A percentile compares a stretch with the other conserved stretches of the same genome.
These are phyloP conservation scores for Acronicta psi DNA, from an alignment of 2,888 invertebrate genomes.

Conservation along the genomic window DNA sequence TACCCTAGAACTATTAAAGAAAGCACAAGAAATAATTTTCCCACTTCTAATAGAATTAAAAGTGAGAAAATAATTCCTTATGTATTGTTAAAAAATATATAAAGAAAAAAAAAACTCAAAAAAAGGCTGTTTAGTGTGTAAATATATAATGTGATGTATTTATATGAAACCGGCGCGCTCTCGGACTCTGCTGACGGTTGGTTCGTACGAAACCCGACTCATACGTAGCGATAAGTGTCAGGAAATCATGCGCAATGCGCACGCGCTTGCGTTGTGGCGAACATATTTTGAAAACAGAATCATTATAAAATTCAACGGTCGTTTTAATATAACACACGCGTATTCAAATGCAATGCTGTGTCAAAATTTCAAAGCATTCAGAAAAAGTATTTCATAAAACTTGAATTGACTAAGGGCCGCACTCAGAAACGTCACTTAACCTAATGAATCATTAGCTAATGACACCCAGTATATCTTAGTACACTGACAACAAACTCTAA, in stretches of 20 bases:
- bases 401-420: too few relatives aligned
- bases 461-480: too few relatives aligned
- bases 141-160: conserved; percentile 80
- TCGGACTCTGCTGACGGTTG: conserved; percentile 51
- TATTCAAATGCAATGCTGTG: too few relatives aligned
- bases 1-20: conserved; percentile 20
- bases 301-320: too few relatives aligned
- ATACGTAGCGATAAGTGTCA: conserved; percentile 66
- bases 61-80: conserved; percentile 48
- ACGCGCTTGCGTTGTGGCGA: conserved; percentile 9
- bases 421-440: too few relatives aligned
- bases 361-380: too few relatives aligned
- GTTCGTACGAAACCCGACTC: conserved; percentile 81
- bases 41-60: conserved; percentile 35
- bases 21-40: conserved; percentile 50
- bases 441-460: too few relatives aligned
- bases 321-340: too few relatives aligned
- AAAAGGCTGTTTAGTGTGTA: conserved; percentile 81
- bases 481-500: too few relatives aligned
- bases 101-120: conserved; percentile 73
- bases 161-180: conserved; percentile 77
- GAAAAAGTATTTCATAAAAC: too few relatives aligned
- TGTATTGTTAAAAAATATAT: conserved; percentile 61
- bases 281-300: neutral
- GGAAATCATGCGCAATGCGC: conserved; percentile 49